phyloP scores from a whole-genome alignment of 1,140 invertebrate species.

The Sitobion miscanthi region DNA sequence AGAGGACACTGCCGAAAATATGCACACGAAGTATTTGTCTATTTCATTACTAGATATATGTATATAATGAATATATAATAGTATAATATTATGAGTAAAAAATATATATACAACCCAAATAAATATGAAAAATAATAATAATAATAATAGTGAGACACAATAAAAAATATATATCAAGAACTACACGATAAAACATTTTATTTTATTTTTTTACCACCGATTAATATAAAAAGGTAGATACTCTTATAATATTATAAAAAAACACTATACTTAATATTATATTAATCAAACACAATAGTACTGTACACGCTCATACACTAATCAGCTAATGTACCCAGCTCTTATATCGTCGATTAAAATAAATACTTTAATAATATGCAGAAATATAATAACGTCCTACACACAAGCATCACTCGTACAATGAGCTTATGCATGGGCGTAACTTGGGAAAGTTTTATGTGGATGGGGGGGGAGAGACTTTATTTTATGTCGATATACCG shows the following conservation, averaged over 20 bases:
- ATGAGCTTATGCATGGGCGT: not conserved
- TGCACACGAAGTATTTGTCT: not conserved
- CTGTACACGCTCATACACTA: not conserved
- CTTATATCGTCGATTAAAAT: not conserved
- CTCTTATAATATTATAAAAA: too few relatives aligned
- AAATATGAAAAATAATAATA: too few relatives aligned
- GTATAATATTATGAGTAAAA: not conserved
- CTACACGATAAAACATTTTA: too few relatives aligned
- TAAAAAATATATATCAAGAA: too few relatives aligned
- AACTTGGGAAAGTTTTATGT: too few relatives aligned
- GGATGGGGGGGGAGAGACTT: too few relatives aligned
- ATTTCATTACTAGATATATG: not conserved
- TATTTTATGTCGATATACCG: too few relatives aligned
- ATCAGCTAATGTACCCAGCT: not conserved
- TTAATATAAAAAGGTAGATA: too few relatives aligned
- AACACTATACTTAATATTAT: not conserved
- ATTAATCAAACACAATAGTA: not conserved
- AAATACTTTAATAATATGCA: not conserved
- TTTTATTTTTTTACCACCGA: too few relatives aligned
- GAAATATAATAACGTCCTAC: not conserved
- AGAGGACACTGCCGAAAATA: not conserved
- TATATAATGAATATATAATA: not conserved
- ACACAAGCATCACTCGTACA: not conserved
- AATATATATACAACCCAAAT: not conserved
- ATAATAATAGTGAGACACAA: too few relatives aligned